Evolutionary conservation across 2,797 vertebrate species (phyloP).

Genomic region (Xenentodon cancila): DNA sequence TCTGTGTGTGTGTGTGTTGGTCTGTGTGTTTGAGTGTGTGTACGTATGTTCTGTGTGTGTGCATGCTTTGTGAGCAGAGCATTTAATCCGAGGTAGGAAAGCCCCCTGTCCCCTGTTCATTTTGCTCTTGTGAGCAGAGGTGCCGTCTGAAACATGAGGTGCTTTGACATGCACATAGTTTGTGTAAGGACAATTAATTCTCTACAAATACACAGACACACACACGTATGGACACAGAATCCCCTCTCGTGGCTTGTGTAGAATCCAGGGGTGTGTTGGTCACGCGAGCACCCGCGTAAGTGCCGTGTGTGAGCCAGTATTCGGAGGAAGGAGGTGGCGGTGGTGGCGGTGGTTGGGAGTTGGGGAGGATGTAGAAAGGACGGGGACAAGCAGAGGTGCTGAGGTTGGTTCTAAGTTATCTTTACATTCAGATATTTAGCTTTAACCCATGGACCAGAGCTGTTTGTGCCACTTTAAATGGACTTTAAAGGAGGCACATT

Average conservation of each 20-base stretch:
- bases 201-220: slow-evolving; percentile 12
- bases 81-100: slow-evolving; percentile 39
- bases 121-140: slow-evolving; percentile 60
- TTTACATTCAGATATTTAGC: slow-evolving; percentile 54
- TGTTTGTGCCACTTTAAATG: slow-evolving; percentile 22
- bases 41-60: neutral
- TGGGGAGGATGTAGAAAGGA: slow-evolving; percentile 21
- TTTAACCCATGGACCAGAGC: slow-evolving; percentile 27
- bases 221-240: slow-evolving; percentile 20
- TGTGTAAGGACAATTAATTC: slow-evolving; percentile 40
- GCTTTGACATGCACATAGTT: slow-evolving; percentile 45
- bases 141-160: slow-evolving; percentile 72
- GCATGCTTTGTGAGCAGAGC: neutral
- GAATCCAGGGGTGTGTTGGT: slow-evolving; percentile 57
- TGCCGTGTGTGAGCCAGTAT: slow-evolving; percentile 38
- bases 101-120: slow-evolving; percentile 55
- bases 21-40: slow-evolving; percentile 14
- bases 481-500: too few relatives aligned
- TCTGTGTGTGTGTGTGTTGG: slow-evolving; percentile 18
- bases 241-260: slow-evolving; percentile 37
- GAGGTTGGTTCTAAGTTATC: slow-evolving; percentile 40
- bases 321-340: slow-evolving; percentile 3
- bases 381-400: slow-evolving; percentile 31
- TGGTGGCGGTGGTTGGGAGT: neutral
- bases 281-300: slow-evolving; percentile 46